Base-by-base conservation (phyloP, 2,888 invertebrate genomes). In the Ennomos fuscantarius region DNA sequence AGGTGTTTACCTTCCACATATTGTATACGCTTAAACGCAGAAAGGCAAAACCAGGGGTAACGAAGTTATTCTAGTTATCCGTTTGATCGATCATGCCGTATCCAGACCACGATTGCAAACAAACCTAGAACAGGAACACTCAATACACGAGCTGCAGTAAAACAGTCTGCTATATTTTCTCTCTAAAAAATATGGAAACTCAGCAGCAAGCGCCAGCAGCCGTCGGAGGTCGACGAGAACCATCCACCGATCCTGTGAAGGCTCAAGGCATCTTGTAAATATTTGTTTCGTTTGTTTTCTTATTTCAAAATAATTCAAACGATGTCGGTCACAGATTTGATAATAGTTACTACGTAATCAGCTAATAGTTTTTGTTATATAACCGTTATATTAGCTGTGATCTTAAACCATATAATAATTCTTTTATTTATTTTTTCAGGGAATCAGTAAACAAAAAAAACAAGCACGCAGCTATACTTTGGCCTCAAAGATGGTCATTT, bases 221-320 rank as follows among this genome's bases (percentile, higher is more conserved):
- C n/a, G 70, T 76, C n/a, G 84, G 80, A 10, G 76, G 78, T 9
- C 82, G 85, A 1, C 80, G 83, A 8, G 89, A 90, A 45, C 81
- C 84, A 9, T 85, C 86, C 8, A 82, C 71, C 5, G 91, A 91
- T 64, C 88, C 90, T 9, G 91, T 91, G 8, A 91, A 89, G 63
- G 88, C 88, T 49, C 88, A 92, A 76, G 90, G 91, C 63, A 84
- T 92, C 66, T 70, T 91, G 92, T 92, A 81, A 74, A 76, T 73
- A 44, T 24, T 11, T 50, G 11, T 6, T n/a, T 10, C 24, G 6
- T 15, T 15, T 15, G 15, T 15, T 1, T 15, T 15, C 15, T 24
- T 24, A 24, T 24, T 2, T 6, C 5, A 24, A 24, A 24, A 24
- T 24, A 0, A 24, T 24, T 24, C 24, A 24, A 24, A 24, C 24